phyloP scores from a whole-genome alignment of 1,140 invertebrate genomes.

The Micrasema minimum region DNA sequence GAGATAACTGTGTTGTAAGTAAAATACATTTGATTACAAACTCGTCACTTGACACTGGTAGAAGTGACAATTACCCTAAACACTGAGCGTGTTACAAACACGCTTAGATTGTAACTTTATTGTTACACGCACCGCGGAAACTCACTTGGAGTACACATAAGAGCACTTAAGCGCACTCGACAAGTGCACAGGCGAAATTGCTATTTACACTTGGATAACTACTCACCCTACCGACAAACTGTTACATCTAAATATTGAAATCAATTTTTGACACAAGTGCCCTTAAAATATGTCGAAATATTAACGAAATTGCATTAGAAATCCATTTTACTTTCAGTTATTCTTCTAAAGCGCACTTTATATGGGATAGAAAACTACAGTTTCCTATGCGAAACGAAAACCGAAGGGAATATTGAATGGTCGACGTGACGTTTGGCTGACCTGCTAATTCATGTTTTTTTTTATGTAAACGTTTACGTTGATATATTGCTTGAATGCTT shows the following conservation, averaged over 20 bases:
- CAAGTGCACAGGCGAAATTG: conserved; percentile 37
- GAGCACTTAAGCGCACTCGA: conserved; percentile 35
- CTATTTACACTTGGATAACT: conserved; percentile 50
- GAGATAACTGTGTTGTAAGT: too few species aligned
- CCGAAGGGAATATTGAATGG: too few species aligned
- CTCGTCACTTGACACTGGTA: conserved; percentile 5
- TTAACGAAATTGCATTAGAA: too few species aligned
- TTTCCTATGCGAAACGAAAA: too few species aligned
- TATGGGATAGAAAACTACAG: too few species aligned
- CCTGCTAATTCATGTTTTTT: too few species aligned
- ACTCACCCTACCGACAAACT: conserved; percentile 27
- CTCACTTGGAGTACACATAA: background rate
- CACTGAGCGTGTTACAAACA: background rate
- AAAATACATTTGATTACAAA: conserved; percentile 36
- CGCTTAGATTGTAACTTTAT: background rate
- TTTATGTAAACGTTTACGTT: too few species aligned
- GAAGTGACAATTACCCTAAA: background rate
- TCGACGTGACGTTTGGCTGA: too few species aligned
- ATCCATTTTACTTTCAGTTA: too few species aligned
- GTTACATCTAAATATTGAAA: conserved; percentile 12
- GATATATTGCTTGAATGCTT: too few species aligned
- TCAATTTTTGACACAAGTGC: conserved; percentile 8
- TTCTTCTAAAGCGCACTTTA: too few species aligned
- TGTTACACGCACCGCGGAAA: background rate
- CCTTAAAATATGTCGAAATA: conserved; percentile 1